Evolutionary conservation across 2,797 vertebrate genomes (phyloP).

Genomic region (Tiaroga cobitis): DNA sequence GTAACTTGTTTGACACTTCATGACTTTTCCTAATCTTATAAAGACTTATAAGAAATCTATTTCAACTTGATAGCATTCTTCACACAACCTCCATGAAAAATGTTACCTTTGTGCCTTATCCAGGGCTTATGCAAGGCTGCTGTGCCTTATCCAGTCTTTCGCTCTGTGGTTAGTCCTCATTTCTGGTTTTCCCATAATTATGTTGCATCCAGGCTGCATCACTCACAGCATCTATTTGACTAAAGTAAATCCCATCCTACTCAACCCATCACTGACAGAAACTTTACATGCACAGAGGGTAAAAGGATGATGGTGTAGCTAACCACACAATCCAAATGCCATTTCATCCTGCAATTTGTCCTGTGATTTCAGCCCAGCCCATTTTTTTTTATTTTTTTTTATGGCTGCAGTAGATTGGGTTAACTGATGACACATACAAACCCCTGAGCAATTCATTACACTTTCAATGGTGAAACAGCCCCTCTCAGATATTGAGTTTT

Average conservation of each 20-base stretch:
- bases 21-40: not conserved
- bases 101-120: not conserved
- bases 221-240: constrained; percentile 8
- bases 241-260: constrained; percentile 6
- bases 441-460: constrained; percentile 60
- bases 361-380: constrained; percentile 57
- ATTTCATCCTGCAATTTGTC: constrained; percentile 54
- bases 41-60: not conserved
- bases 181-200: constrained; percentile 12
- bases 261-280: constrained; percentile 15
- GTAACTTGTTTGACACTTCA: not conserved
- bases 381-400: not conserved
- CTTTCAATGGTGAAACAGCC: constrained; percentile 46
- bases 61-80: not conserved
- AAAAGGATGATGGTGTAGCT: constrained; percentile 16
- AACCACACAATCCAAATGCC: constrained; percentile 22
- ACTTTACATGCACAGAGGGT: not conserved
- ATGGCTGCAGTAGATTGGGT: constrained; percentile 55
- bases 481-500: constrained; percentile 57
- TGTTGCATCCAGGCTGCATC: constrained; percentile 13
- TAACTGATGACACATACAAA: constrained; percentile 66
- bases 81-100: not conserved
- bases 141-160: not conserved
- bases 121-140: no score
- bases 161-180: constrained; percentile 13